Base-by-base conservation (phyloP, 2,797 vertebrate genomes). In the Xerus rutilus region DNA sequence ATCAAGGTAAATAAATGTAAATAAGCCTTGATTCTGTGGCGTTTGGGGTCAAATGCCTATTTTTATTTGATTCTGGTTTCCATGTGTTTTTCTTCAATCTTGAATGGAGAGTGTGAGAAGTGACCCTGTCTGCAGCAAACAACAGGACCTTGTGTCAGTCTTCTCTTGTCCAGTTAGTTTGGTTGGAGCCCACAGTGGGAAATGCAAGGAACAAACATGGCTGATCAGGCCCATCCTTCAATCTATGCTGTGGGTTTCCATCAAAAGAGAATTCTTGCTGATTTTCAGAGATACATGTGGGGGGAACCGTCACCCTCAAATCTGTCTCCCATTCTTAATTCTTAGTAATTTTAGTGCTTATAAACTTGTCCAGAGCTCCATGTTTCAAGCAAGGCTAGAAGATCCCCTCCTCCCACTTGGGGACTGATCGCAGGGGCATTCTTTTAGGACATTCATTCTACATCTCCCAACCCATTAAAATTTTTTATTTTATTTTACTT, bases 281-380 rank as follows among this genome's bases (percentile, higher is more conserved):
- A 49, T 64, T 89, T 93, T 87, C 49, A 95, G 39, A 83, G 57
- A 72, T 78, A 13, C 67, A 25, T 23, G 47, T 7, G 45, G 25
- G 45, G 25, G n/a, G 12, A 70, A 85, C 7, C 39, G 35, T 4
- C 39, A 30, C 35, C 15, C 14, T 20, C 47, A 73, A 20, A 82
- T 62, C 49, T 65, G 49, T 57, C 32, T 32, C 12, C 23, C 30
- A 28, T 88, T 83, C 76, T 83, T 67, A 65, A 7, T 43, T 74
- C 18, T 77, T 76, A 17, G 30, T 64, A 92, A 47, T 30, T 83
- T 83, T 57, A 89, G 43, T 87, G 93, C 30, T 94, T 79, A 49
- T 17, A n/a, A 65, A 21, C 20, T 65, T 83, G 39, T n/a, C 15
- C 10, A 89, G 32, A 82, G 30, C 35, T 73, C 59, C 32, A 57